Percentiles rank a stretch among this genome's conserved stretches.
phyloP scores from a whole-genome alignment of 2,797 vertebrate species.

The Hippopotamyrus pictus region DNA sequence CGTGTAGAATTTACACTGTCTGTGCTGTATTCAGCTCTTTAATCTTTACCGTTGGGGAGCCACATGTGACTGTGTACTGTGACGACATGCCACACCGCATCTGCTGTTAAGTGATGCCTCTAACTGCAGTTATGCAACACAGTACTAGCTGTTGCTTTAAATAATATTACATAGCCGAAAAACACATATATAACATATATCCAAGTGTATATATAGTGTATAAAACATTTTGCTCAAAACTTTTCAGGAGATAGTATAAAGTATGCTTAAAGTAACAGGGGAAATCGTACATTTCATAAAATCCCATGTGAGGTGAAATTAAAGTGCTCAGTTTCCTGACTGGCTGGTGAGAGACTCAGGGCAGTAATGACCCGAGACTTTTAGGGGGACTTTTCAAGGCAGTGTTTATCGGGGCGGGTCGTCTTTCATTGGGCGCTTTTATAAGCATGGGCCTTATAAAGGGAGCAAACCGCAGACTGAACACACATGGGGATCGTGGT shows the following conservation, averaged over 20 bases:
- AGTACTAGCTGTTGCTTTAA: background rate
- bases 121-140: background rate
- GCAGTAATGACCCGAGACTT: background rate
- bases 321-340: background rate
- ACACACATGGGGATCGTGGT: background rate
- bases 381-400: background rate
- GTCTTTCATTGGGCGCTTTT: background rate
- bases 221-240: background rate
- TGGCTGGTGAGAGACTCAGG: background rate
- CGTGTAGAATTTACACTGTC: background rate
- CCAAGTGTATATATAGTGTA: background rate
- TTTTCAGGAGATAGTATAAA: background rate
- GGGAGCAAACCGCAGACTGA: background rate
- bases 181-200: background rate
- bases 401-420: background rate
- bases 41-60: background rate
- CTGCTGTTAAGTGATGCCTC: background rate
- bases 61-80: background rate
- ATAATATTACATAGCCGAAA: background rate
- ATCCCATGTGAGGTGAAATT: background rate
- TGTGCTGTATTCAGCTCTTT: background rate
- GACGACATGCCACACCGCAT: background rate
- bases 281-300: background rate
- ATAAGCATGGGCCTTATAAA: background rate
- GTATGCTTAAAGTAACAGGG: background rate